These are phyloP conservation scores for Desmophyllum pertusum DNA, from an alignment of 92 coral and sea anemone genomes.

Conservation along the genomic window DNA sequence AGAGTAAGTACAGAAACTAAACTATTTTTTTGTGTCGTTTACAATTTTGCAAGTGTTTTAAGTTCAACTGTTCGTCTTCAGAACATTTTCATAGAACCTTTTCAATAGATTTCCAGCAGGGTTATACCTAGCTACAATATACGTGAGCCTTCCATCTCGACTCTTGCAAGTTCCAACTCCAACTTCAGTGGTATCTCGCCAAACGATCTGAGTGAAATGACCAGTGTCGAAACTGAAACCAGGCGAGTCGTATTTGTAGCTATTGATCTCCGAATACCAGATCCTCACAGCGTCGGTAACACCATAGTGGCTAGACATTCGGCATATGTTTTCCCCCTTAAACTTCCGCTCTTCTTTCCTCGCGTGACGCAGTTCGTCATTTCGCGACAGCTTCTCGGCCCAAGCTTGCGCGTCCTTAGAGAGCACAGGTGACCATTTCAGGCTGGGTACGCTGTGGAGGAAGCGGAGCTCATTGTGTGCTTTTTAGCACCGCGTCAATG, in stretches of 20 bases:
- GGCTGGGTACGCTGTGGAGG: conserved; percentile 60
- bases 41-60: not conserved
- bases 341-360: conserved; percentile 74
- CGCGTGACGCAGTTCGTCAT: conserved; percentile 78
- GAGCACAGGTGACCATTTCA: conserved; percentile 70
- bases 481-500: conserved; percentile 36
- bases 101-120: conserved; percentile 90
- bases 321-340: conserved; percentile 81
- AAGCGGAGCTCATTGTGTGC: conserved; percentile 72
- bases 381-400: conserved; percentile 77
- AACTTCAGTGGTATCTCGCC: conserved; percentile 81
- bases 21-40: too few relatives aligned
- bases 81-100: conserved; percentile 76
- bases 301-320: conserved; percentile 76
- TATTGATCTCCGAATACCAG: conserved; percentile 80
- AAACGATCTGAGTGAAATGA: conserved; percentile 90
- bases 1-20: too few relatives aligned
- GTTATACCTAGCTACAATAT: conserved; percentile 87
- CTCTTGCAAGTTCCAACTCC: conserved; percentile 87
- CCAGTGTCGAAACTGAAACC: conserved; percentile 81
- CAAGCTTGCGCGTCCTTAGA: conserved; percentile 80
- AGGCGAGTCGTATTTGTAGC: conserved; percentile 71
- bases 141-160: conserved; percentile 74
- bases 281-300: conserved; percentile 66
- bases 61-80: not conserved